Evolutionary conservation across 2,113 vertebrate species (phyloP), one percentile per base, ranked within the genome.

Genomic region (Crypturellus undulatus): DNA sequence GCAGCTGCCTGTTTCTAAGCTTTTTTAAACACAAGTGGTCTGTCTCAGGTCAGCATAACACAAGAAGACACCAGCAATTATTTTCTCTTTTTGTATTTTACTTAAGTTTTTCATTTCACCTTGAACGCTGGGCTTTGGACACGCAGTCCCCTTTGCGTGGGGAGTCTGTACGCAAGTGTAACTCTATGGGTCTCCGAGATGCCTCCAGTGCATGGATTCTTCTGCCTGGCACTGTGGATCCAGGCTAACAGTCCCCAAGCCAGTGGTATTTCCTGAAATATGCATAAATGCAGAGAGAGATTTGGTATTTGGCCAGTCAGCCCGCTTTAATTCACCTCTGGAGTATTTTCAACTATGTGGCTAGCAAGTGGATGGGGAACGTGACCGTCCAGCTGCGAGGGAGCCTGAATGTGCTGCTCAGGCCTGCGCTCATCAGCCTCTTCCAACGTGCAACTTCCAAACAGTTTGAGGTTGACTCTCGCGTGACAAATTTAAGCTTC

Each of bases 321-420:
- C 56, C 34, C 40, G 15, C 63, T 94, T 92, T 77, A 64, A 80
- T 83, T 89, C 72, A 63, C 72, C 73, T 85, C 59, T 72, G 89
- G 83, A 93, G 30, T 92, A 79, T 78, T 93, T 93, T 80, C n/a
- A 82, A 67, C 80, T 60, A 43, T 26, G 68, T 9, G 68, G 54
- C 59, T 32, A 87, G 73, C 79, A 92, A 94, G 42, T 32, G 51
- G 84, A 67, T 63, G 42, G 0, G 45, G 40, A 90, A 67, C 34
- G 52, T 0, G 62, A 92, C 24, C 10, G 0, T 73, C 65, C 69
- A 38, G 21, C 52, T 73, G 70, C 13, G 77, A 81, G 32, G 58
- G 68, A 90, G 81, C 42, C 69, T 84, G 69, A 90, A 94, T 77
- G 77, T 88, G 71, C 75, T 58, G 45, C 78, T 95, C 67, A 85